Evolutionary conservation across 1,140 invertebrate genomes (phyloP).

Genomic region (Nephotettix cincticeps): DNA sequence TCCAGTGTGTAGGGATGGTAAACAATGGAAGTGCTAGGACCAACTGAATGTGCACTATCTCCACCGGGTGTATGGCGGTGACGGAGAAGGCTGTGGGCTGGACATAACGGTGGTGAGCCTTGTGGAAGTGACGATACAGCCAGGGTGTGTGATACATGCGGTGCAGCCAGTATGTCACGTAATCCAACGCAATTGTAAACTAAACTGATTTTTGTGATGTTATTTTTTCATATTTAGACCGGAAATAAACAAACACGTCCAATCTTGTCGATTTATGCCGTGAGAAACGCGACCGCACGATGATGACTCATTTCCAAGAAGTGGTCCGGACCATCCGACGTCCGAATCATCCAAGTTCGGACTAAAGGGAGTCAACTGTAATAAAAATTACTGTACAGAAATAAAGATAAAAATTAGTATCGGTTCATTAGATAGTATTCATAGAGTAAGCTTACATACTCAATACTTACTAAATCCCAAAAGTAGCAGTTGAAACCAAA

Average conservation of each 20-base stretch:
- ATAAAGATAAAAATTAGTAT: background rate
- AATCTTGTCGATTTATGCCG: too few relatives aligned
- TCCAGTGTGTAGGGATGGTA: slow-evolving; percentile 59
- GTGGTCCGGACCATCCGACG: too few relatives aligned
- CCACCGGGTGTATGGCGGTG: slow-evolving; percentile 70
- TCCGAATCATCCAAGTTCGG: too few relatives aligned
- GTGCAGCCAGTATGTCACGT: slow-evolving; percentile 66
- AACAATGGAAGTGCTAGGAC: slow-evolving; percentile 56
- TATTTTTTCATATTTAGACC: too few relatives aligned
- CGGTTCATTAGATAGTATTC: background rate
- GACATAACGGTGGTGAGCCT: slow-evolving; percentile 72
- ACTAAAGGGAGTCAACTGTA: too few relatives aligned
- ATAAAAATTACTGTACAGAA: background rate
- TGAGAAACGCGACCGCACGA: too few relatives aligned
- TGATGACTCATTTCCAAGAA: too few relatives aligned
- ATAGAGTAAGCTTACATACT: background rate
- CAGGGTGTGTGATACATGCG: slow-evolving; percentile 65
- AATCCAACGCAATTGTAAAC: too few relatives aligned
- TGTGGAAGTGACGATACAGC: slow-evolving; percentile 71
- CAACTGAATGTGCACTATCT: slow-evolving; percentile 62
- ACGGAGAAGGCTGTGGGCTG: slow-evolving; percentile 73
- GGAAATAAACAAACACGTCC: too few relatives aligned
- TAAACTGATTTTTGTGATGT: too few relatives aligned
- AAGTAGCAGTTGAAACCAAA: slow-evolving; percentile 68
- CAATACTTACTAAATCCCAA: slow-evolving; percentile 61